Base-by-base conservation (phyloP, 2,113 vertebrate genomes). In the Grammatotria lemairii region DNA sequence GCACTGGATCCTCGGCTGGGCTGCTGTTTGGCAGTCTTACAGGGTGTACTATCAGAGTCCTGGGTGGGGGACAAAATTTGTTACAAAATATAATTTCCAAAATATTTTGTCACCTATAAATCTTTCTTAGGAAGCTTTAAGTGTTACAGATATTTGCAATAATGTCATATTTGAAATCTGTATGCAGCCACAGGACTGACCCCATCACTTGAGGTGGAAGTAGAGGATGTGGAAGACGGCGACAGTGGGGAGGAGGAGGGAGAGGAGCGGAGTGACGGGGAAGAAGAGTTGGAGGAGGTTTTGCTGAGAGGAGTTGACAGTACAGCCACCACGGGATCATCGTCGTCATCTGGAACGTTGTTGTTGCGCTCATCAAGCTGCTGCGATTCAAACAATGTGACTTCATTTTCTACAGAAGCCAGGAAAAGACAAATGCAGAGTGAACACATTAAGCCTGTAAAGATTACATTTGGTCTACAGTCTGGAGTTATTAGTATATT, bases 11-110 rank as follows among this genome's bases (percentile, higher is more conserved):
- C 97, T 47, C 96, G 96, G 89, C 96, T 97, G 84, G 97, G 95
- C 94, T 97, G 97, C 80, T 98, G 98, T 91, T 99, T 99, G 17
- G 97, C 97, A 17, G 98, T 98, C 96, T 99, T 99, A 95, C 97
- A 98, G 8, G 98, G 98, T 81, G 98, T 99, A 81, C 98, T 98
- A 49, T 99, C 98, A 53, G 98, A 99, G 96, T 99, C 99, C 99
- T 45, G 14, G 21, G 21, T 85, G 3, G n/a, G 47, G 19, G 68
- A 33, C 35, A 79, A 26, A 75, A 49, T 14, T 9, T 8, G 78
- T 42, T 28, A 78, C 16, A 38, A 16, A 40, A 75, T 8, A 49
- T 53, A 9, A 17, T 33, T 26, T 82, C 21, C 35, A 35, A n/a
- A 58, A 9, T 11, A 19, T 2, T n/a, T 23, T 11, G 7, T 33